Conservation (phyloP, 2,113 vertebrate species). For the Oophaga pumilio region DNA sequence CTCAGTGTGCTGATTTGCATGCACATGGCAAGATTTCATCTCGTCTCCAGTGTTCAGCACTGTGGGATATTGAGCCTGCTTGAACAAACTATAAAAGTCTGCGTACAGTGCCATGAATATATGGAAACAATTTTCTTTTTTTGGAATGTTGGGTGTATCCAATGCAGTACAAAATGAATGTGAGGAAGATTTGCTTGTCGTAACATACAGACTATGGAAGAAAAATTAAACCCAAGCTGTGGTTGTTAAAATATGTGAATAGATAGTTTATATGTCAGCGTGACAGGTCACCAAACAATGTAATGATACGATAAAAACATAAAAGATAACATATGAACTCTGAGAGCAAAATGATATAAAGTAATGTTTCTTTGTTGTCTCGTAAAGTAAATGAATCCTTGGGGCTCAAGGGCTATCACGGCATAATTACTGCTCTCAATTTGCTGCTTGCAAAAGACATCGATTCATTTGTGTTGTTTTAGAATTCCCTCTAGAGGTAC, state of each 20-base stretch:
- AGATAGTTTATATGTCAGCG: constrained; percentile 10
- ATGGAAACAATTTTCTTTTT: constrained; percentile 46
- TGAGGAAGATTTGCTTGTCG: constrained; percentile 8
- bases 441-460: constrained; percentile 46
- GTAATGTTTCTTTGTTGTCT: constrained; percentile 64
- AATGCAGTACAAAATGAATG: constrained; percentile 25
- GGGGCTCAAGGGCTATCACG: constrained; percentile 62
- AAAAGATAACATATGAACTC: constrained; percentile 9
- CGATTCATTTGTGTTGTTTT: constrained; percentile 59
- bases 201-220: constrained; percentile 37
- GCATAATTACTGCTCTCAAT: constrained; percentile 19
- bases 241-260: constrained; percentile 60
- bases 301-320: constrained; percentile 1
- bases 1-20: constrained; percentile 34
- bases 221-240: constrained; percentile 57
- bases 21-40: constrained; percentile 26
- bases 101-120: constrained; percentile 29
- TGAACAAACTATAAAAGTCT: constrained; percentile 44
- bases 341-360: constrained; percentile 19
- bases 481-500: constrained; percentile 28
- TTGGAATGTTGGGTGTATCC: constrained; percentile 25
- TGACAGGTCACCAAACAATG: constrained; percentile 24
- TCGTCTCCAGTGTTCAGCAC: constrained; percentile 20
- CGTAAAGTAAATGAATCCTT: constrained; percentile 68
- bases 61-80: constrained; percentile 37